Conservation (phyloP, 2,113 vertebrate genomes). For the Ptychochromis oligacanthus region DNA sequence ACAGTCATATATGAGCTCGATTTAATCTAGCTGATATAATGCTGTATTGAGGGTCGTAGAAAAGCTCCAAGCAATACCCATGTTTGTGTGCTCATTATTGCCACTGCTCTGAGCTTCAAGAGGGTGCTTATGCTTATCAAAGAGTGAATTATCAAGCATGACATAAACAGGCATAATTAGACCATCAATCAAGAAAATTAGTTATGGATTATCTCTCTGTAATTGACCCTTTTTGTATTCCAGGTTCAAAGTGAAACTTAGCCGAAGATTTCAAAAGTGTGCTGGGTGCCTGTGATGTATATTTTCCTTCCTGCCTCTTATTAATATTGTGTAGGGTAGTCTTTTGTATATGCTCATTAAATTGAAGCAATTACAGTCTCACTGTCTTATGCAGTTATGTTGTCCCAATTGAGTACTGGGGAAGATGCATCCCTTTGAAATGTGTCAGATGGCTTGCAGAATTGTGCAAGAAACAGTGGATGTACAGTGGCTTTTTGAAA, state of each 20-base stretch:
- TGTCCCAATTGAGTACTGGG: neutral
- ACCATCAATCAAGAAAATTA: conserved; percentile 79
- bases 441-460: conserved; percentile 9
- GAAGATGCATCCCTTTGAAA: conserved; percentile 28
- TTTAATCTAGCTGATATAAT: conserved; percentile 13
- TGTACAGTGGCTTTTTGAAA: neutral
- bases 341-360: conserved; percentile 34
- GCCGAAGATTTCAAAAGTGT: conserved; percentile 52
- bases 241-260: conserved; percentile 63
- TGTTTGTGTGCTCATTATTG: conserved; percentile 57
- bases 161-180: conserved; percentile 78
- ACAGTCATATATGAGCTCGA: conserved; percentile 3
- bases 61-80: conserved; percentile 46
- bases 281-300: conserved; percentile 34
- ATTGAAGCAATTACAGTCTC: conserved; percentile 26
- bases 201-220: conserved; percentile 78
- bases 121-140: conserved; percentile 72
- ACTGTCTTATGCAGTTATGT: conserved; percentile 2
- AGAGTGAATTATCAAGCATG: conserved; percentile 75
- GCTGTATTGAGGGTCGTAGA: conserved; percentile 11
- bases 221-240: conserved; percentile 73
- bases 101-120: conserved; percentile 48
- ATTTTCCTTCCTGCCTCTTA: conserved; percentile 33
- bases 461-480: neutral
- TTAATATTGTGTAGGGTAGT: conserved; percentile 10